Conservation (phyloP, 2,797 vertebrate genomes). For the Bradypodion ventrale region DNA sequence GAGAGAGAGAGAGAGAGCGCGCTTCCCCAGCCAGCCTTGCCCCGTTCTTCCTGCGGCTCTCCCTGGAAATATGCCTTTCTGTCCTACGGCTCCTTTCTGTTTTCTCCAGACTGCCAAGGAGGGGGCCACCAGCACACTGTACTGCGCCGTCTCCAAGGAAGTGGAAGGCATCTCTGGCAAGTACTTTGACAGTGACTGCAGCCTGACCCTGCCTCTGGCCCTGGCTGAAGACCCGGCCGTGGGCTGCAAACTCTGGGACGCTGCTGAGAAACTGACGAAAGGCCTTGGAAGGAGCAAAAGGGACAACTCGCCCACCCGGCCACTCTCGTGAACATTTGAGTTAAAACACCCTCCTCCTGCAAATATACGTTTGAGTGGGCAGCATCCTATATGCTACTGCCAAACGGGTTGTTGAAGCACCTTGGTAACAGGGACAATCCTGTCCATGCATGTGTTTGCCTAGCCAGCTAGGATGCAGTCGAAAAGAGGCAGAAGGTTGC, state of each 20-base stretch:
- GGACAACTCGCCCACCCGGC: too few species aligned
- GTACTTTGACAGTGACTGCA: constrained; percentile 84
- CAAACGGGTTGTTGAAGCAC: too few species aligned
- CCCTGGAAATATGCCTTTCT: not conserved
- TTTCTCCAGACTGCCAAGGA: constrained; percentile 76
- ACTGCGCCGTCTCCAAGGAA: constrained; percentile 84
- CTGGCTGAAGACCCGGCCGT: constrained; percentile 75
- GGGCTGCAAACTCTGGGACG: constrained; percentile 82
- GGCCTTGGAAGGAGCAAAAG: constrained; percentile 15
- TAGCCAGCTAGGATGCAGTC: too few species aligned
- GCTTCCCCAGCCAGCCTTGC: too few species aligned
- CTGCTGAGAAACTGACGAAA: constrained; percentile 79
- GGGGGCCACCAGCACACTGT: constrained; percentile 83
- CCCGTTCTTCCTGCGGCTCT: not conserved
- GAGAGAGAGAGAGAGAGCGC: too few species aligned
- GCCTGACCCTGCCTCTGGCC: constrained; percentile 72
- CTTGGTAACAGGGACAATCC: too few species aligned
- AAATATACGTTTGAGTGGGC: not conserved
- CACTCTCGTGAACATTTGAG: not conserved
- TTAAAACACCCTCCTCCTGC: not conserved
- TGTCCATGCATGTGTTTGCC: too few species aligned
- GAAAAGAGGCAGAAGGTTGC: too few species aligned
- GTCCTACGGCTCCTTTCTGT: fast-evolving
- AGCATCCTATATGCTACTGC: too few species aligned
- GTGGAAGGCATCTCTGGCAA: constrained; percentile 83